phyloP scores from a whole-genome alignment of 2,113 vertebrate genomes.

The Larimichthys polyactis region DNA sequence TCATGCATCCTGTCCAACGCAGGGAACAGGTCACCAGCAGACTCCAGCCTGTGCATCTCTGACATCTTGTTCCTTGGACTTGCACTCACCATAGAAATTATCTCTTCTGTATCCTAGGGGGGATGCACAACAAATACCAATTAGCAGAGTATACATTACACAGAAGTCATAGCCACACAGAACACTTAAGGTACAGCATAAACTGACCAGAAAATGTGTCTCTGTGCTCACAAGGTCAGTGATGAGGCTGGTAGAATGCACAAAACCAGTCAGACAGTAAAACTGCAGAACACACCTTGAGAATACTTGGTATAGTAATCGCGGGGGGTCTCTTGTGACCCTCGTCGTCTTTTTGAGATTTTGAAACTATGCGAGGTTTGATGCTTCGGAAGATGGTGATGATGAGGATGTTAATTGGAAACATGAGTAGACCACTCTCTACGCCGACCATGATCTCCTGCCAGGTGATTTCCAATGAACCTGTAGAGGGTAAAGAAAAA shows the following conservation, averaged over 20 bases:
- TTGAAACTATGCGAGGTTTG: constrained; percentile 72
- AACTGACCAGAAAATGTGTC: neutral
- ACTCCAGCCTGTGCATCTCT: constrained; percentile 64
- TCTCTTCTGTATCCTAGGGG: constrained; percentile 76
- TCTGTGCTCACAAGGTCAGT: neutral
- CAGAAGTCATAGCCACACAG: neutral
- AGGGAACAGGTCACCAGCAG: constrained; percentile 67
- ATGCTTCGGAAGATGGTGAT: constrained; percentile 87
- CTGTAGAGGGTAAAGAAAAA: constrained; percentile 43
- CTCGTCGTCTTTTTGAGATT: constrained; percentile 38
- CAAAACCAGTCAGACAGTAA: neutral
- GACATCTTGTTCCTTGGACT: constrained; percentile 78
- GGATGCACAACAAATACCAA: constrained; percentile 12
- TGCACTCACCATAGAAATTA: constrained; percentile 75
- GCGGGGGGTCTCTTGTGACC: constrained; percentile 19
- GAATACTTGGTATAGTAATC: constrained; percentile 69
- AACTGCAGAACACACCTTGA: constrained; percentile 70
- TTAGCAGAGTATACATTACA: neutral
- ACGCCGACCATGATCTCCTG: constrained; percentile 85
- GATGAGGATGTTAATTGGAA: constrained; percentile 89
- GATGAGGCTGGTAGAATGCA: neutral
- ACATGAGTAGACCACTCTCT: constrained; percentile 87
- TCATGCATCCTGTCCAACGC: constrained; percentile 79
- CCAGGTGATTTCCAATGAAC: constrained; percentile 78
- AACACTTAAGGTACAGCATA: neutral